Percentiles rank a stretch among this genome's conserved stretches.
Conservation (phyloP, 37 sponge, comb jelly and placozoan genomes). For the Halichondria panicea region DNA sequence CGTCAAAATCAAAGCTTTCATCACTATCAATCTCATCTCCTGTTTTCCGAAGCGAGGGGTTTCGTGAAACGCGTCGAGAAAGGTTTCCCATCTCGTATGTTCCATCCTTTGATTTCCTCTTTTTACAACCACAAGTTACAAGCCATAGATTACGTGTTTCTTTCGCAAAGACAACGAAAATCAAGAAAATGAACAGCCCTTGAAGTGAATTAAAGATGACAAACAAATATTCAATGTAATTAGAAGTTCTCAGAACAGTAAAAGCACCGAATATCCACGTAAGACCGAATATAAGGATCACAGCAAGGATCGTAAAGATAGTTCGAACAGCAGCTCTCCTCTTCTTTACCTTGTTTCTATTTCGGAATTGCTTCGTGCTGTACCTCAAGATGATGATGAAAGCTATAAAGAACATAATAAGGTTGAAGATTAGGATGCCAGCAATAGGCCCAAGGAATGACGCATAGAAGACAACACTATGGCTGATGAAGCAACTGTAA, state of each 20-base stretch:
- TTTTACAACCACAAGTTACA: slow-evolving; percentile 15
- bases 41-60: not conserved
- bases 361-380: not conserved
- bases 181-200: slow-evolving; percentile 36
- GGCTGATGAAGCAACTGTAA: slow-evolving; percentile 45
- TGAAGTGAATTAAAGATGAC: slow-evolving; percentile 43
- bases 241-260: slow-evolving; percentile 5
- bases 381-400: slow-evolving; percentile 1
- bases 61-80: not conserved
- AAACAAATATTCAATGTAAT: slow-evolving; percentile 15
- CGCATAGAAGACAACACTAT: slow-evolving; percentile 22
- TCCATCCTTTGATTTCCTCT: slow-evolving; percentile 13
- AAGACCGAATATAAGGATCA: slow-evolving; percentile 30
- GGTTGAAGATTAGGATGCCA: slow-evolving; percentile 22
- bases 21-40: too few relatives aligned
- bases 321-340: not conserved
- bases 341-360: not conserved
- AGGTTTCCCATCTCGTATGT: not conserved
- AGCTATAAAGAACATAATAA: slow-evolving; percentile 16
- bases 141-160: slow-evolving; percentile 42
- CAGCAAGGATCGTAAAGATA: slow-evolving; percentile 15
- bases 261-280: slow-evolving; percentile 41
- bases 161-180: slow-evolving; percentile 24
- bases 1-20: not conserved
- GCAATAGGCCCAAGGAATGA: slow-evolving; percentile 37